These are phyloP conservation scores for Caenorhabditis macrosperma DNA, from an alignment of 2,888 invertebrate species.

Conservation along the genomic window DNA sequence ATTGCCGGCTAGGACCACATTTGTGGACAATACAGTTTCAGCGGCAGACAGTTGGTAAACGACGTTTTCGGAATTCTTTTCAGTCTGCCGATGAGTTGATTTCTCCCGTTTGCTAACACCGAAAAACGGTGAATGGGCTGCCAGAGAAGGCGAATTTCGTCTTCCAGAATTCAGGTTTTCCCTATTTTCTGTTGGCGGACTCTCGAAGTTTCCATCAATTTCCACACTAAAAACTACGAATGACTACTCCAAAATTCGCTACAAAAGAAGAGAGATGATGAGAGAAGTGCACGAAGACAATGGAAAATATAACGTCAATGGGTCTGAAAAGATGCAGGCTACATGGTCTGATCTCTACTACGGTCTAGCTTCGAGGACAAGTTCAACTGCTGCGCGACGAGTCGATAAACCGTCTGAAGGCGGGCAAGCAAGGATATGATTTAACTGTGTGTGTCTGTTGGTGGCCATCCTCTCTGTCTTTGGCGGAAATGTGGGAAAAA, in stretches of 20 bases:
- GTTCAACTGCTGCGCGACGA: slow-evolving; percentile 16
- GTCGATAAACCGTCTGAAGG: slow-evolving; percentile 2
- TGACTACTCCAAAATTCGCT: slow-evolving; percentile 10
- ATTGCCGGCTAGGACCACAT: neutral
- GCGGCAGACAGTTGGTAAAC: neutral
- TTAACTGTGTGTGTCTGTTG: slow-evolving; percentile 29
- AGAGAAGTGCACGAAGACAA: too few species aligned
- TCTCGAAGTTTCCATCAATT: too few species aligned
- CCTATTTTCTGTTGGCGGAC: neutral
- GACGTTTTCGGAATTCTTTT: neutral
- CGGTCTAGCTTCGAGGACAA: slow-evolving; percentile 30
- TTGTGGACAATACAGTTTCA: neutral
- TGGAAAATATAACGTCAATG: too few species aligned
- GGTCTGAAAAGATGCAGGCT: slow-evolving; percentile 5
- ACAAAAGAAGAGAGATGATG: too few species aligned
- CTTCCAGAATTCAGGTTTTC: slow-evolving; percentile 2
- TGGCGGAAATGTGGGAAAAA: slow-evolving; percentile 20
- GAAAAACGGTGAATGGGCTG: neutral
- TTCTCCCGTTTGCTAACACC: too few species aligned
- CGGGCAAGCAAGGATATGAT: slow-evolving; percentile 28
- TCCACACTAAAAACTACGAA: neutral
- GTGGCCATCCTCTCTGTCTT: slow-evolving; percentile 13
- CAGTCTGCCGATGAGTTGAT: neutral
- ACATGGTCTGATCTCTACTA: slow-evolving; percentile 18
- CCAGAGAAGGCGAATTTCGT: neutral